Evolutionary conservation across 1,140 invertebrate genomes (phyloP), one percentile per base, ranked within the genome.

Genomic region (Drosophila chauvacae): DNA sequence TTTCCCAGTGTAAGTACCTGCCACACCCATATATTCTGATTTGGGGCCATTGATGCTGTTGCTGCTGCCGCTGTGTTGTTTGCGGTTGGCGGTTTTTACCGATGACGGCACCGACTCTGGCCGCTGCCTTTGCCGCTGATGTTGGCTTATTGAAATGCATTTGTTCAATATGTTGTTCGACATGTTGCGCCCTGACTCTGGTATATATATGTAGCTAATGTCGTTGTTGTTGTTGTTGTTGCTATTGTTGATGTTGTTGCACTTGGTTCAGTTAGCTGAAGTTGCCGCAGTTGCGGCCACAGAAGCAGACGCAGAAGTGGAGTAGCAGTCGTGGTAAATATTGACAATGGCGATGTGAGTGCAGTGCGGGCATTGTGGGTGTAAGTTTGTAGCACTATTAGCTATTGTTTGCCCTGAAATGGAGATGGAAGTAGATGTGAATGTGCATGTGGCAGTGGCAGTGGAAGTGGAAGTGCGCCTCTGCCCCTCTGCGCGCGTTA

Each of bases 91-190:
- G 81, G 53, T 77, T 83, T 68, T 74, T 68, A 77, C 62, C 63
- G 73, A 82, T 66, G 66, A 57, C 62, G 78, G 61, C 55, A 63
- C 55, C 57, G 77, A 66, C 58, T 78, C 64, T 65, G 65, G 77
- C 69, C 63, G 64, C 30, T 53, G 59, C 13, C 44, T 30, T 50
- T 33, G 59, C 59, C 45, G 59, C 69, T 72, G 84, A 77, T 77
- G 83, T 88, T 88, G 80, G 84, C 84, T 87, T 87, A 87, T 87
- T 88, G 84, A 87, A 87, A 87, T 87, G 84, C 84, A 87, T 87
- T 86, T 87, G 84, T 88, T 87, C 84, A 84, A 87, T 87, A 87
- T 87, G 84, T 80, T 87, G 84, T 88, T 83, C 56, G 86, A 87
- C 84, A 88, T 84, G 84, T 80, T 87, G 64, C 72, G 57, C 69